phyloP scores from a whole-genome alignment of 2,888 invertebrate genomes.

The Chaitophorus viminalis region DNA sequence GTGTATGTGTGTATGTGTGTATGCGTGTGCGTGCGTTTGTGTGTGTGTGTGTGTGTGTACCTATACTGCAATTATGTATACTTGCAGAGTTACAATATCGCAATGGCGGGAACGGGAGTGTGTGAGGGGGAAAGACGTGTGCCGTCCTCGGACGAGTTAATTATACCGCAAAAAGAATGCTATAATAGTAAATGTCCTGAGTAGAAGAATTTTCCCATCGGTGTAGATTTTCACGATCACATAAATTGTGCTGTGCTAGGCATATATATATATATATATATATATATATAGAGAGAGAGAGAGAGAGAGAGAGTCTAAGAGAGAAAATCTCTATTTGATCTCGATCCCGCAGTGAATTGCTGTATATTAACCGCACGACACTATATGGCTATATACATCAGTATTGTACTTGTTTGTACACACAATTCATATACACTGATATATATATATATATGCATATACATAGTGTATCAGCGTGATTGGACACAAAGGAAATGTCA shows the following conservation, averaged over 20 bases:
- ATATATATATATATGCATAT: too few relatives aligned
- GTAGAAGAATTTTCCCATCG: conserved; percentile 8
- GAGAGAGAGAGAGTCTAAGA: too few relatives aligned
- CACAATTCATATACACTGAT: too few relatives aligned
- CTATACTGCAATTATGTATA: background rate
- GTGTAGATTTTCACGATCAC: conserved; percentile 5
- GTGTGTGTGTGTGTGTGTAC: background rate
- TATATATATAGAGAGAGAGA: too few relatives aligned
- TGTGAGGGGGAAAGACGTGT: background rate
- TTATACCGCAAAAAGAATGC: conserved; percentile 5
- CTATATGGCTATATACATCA: background rate
- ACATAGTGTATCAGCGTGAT: too few relatives aligned
- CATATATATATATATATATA: background rate
- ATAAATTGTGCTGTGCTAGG: background rate
- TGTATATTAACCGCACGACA: background rate
- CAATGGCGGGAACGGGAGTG: background rate
- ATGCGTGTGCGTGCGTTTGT: too few relatives aligned
- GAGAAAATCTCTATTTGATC: background rate
- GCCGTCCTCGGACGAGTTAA: conserved; percentile 4
- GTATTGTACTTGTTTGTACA: too few relatives aligned
- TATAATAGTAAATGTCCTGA: background rate
- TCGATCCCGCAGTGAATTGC: background rate
- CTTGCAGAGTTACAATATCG: background rate
- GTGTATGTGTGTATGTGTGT: too few relatives aligned
- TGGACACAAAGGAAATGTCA: too few relatives aligned